Conservation (phyloP, 2,797 vertebrate genomes). For the Argya squamiceps region DNA sequence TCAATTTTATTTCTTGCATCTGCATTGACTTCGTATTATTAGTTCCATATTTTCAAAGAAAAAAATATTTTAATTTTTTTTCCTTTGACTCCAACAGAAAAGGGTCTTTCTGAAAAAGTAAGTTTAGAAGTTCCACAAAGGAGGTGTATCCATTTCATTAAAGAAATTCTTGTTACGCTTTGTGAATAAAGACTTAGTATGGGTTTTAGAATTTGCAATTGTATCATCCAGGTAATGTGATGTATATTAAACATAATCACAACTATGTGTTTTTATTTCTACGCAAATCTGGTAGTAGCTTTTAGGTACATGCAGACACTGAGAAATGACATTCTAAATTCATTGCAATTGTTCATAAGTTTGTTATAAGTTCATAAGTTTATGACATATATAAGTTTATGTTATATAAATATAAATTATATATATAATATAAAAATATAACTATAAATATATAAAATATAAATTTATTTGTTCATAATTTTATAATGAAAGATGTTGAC, state of each 20-base stretch:
- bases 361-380: background rate
- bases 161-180: background rate
- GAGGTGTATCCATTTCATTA: background rate
- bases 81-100: background rate
- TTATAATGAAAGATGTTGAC: background rate
- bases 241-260: background rate
- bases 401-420: too few species aligned
- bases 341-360: background rate
- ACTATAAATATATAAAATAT: too few species aligned
- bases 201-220: background rate
- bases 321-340: background rate
- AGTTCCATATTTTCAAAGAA: background rate
- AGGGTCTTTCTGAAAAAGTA: background rate
- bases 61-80: too few species aligned
- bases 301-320: background rate
- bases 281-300: background rate
- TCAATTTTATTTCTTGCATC: background rate
- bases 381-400: too few species aligned
- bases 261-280: background rate
- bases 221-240: background rate
- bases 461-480: background rate
- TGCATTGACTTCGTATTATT: background rate
- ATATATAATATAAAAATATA: too few species aligned
- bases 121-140: background rate
- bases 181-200: background rate